A percentile compares a stretch with the other conserved stretches of the same genome.
Evolutionary conservation across 2,113 vertebrate genomes (phyloP).

Genomic region (Philantomba maxwellii): DNA sequence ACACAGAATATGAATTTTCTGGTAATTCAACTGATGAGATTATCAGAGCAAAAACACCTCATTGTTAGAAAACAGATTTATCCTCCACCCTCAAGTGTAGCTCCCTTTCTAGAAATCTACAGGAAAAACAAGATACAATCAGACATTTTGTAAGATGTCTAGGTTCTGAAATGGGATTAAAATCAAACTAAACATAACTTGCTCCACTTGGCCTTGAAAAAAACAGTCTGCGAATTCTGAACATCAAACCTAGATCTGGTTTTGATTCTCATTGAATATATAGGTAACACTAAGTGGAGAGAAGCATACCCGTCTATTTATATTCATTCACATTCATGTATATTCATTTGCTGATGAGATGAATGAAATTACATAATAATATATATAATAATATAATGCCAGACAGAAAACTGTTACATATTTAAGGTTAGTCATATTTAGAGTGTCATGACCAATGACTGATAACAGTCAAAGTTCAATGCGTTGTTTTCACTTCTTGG

Average conservation of each 20-base stretch:
- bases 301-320: background rate
- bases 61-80: conserved; percentile 40
- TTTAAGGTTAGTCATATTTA: background rate
- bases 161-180: conserved; percentile 23
- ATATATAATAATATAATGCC: no score
- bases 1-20: conserved; percentile 50
- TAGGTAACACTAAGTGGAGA: background rate
- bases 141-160: background rate
- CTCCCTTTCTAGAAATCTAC: conserved; percentile 37
- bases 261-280: background rate
- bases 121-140: conserved; percentile 16
- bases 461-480: background rate
- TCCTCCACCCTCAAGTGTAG: background rate
- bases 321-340: background rate
- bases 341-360: background rate
- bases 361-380: background rate
- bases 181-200: conserved; percentile 26
- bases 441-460: background rate
- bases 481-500: background rate
- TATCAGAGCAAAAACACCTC: conserved; percentile 27
- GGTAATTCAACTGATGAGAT: conserved; percentile 39
- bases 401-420: background rate
- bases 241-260: background rate
- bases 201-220: conserved; percentile 9
- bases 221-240: background rate